Evolutionary conservation across 2,888 invertebrate species (phyloP).

Genomic region (Drosophila nr. fundita): DNA sequence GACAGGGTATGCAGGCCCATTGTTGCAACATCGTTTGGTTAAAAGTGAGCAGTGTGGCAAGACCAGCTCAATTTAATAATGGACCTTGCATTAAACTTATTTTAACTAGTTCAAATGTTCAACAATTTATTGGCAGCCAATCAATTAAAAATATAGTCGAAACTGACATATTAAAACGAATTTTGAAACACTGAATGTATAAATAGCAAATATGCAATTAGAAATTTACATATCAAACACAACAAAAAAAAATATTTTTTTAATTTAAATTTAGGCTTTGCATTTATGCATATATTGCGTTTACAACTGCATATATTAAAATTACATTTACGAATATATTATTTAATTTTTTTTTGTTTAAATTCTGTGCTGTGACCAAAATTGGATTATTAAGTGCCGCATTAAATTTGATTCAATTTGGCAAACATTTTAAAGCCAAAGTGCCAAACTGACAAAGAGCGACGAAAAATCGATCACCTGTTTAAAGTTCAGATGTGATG

Average conservation of each 20-base stretch:
- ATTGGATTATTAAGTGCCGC: slow-evolving; percentile 44
- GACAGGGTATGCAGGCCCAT: background rate
- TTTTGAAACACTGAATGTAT: slow-evolving; percentile 1
- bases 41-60: background rate
- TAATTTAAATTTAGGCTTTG: background rate
- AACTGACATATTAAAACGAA: background rate
- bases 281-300: no score
- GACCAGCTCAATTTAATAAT: background rate
- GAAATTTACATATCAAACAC: slow-evolving; percentile 10
- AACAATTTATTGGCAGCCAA: background rate
- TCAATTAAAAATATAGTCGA: background rate
- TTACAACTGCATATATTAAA: background rate
- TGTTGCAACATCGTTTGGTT: background rate
- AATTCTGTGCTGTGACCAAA: slow-evolving; percentile 9
- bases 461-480: slow-evolving; percentile 74
- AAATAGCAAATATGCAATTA: background rate
- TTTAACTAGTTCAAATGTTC: background rate
- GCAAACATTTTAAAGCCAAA: slow-evolving; percentile 28
- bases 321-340: background rate
- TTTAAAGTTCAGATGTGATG: slow-evolving; percentile 55
- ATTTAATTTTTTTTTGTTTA: background rate
- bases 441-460: slow-evolving; percentile 25
- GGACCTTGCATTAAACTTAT: background rate
- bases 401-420: slow-evolving; percentile 59
- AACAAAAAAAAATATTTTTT: background rate